Evolutionary conservation across 2,113 vertebrate genomes (phyloP), one percentile per base, ranked within the genome.

Genomic region (Megaceryle maxima): DNA sequence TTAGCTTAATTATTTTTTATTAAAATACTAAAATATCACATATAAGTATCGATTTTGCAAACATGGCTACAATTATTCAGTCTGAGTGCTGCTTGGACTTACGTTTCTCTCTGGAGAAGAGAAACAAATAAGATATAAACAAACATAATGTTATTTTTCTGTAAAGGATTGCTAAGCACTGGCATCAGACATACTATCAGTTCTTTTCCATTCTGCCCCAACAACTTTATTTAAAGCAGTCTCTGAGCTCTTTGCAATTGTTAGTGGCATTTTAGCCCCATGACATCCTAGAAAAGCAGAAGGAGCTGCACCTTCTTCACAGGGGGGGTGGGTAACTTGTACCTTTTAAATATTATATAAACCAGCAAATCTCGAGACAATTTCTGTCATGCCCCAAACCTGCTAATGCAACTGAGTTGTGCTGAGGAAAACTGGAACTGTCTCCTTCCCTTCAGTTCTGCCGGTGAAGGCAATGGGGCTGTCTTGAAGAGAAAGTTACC

Each of bases 361-460:
- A 24, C 6, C 0, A 1, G 11, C 12, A 66, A 35, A 21, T 48
- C 74, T 62, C 5, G 2, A 74, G 39, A 43, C 14, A 48, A 35
- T 29, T 67, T 51, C 39, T 76, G 62, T 83, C 21, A 5, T 19
- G 41, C 5, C 22, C 19, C 37, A 25, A 2, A 22, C 21, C 37
- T 1, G 3, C 13, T 24, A 39, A 8, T 1, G 0, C 15, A 57
- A 35, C 20, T 2, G 50, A 57, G 29, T 53, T 3, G 13, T 5
- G 44, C 82, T 35, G 44, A 44, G 69, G 55, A n/a, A 56, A 56
- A 25, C 16, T 4, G 1, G 4, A 25, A 22, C 5, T 1, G 5
- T 24, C 20, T 37, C 29, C 16, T 12, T 56, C 25, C 31, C 9
- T 53, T 84, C 10, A 0, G 5, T 4, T 6, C 29, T 55, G 50